Evolutionary conservation across 2,797 vertebrate species (phyloP), one percentile per base, ranked within the genome.

Genomic region (Crocidura indochinensis): DNA sequence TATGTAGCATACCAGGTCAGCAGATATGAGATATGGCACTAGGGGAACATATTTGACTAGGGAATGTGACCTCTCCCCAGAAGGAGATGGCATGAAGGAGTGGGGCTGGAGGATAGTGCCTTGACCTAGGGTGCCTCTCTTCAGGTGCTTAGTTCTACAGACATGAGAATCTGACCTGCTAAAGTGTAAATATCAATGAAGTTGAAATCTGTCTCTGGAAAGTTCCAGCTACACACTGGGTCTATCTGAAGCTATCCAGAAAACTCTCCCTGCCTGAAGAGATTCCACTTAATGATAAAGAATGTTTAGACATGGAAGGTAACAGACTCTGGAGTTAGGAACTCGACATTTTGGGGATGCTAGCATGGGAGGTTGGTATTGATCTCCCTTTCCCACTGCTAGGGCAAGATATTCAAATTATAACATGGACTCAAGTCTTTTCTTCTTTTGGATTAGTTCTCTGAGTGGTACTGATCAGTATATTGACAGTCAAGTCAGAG

Each of bases 401-500:
- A 2, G 15, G 10, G 44, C 24, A 73, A 44, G 24, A 1, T 47
- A 31, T 38, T 31, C 68, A 47, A 68, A 5, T 46, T 29, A 72
- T 15, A 38, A 53, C 26, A 19, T 12, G n/a, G 24, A 74, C 69
- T 44, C 1, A 12, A 3, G 8, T 49, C 80, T 90, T 74, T 20
- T 78, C 2, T 24, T 20, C 22, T 85, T 90, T n/a, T 0, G 6
- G 69, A 44, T 69, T 60, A 27, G 17, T 71, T 86, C 81, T 62
- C 72, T 27, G 20, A 31, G 62, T 47, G 29, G 24, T 75, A 77
- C 51, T 44, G 47, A 87, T 62, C 53, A 79, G 64, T 38, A 17
- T 92, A 47, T 69, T 29, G 60, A 85, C 38, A 53, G 46, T 51
- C 38, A 67, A 64, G 19, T 81, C 93, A 81, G 71, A 65, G 29